Conservation (phyloP, 2,888 invertebrate species). For the Metellina segmentata region DNA sequence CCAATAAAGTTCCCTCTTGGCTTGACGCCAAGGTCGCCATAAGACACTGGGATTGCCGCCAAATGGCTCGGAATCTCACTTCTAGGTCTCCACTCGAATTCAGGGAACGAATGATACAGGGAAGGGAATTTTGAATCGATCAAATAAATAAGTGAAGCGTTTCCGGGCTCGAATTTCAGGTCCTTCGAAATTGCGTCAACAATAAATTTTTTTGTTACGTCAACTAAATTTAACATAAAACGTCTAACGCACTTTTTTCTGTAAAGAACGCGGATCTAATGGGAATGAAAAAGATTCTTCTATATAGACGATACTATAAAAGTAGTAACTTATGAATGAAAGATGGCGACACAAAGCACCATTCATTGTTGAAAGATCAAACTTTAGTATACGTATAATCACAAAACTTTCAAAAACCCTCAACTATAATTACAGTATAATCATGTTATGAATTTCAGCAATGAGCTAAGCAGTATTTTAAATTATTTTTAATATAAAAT, state of each 20-base stretch:
- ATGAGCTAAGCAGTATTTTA: no score
- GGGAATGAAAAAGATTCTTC: not conserved
- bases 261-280: not conserved
- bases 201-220: conserved; percentile 22
- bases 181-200: conserved; percentile 34
- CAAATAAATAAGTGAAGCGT: conserved; percentile 30
- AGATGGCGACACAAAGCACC: no score
- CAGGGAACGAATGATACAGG: conserved; percentile 5
- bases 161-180: conserved; percentile 17
- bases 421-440: no score
- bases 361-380: no score
- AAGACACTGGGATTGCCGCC: conserved; percentile 71
- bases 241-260: not conserved
- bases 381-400: no score
- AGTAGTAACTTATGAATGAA: no score
- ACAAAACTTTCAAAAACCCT: no score
- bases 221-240: conserved; percentile 5
- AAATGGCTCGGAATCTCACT: conserved; percentile 67
- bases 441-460: no score
- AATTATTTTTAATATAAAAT: no score
- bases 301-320: no score
- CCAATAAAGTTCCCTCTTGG: conserved; percentile 76
- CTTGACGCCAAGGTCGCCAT: conserved; percentile 72
- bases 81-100: conserved; percentile 52
- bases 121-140: conserved; percentile 54